These are phyloP conservation scores for Clarias laeviceps DNA, from an alignment of 2,797 vertebrate species.

Conservation along the genomic window DNA sequence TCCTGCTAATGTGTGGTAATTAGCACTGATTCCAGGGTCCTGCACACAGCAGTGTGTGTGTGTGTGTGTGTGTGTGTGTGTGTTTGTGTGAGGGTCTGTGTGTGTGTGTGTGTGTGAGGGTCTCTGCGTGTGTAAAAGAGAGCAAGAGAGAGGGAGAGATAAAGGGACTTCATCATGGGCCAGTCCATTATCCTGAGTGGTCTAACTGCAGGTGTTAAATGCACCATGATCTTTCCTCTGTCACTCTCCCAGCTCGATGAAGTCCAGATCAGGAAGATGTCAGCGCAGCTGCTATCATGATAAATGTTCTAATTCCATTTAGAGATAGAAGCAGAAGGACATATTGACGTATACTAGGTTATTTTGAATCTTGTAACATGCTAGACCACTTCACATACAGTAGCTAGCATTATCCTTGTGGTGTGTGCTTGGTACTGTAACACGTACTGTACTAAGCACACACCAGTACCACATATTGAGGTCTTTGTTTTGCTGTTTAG, in stretches of 20 bases:
- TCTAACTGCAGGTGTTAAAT: conserved; percentile 44
- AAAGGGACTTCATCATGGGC: conserved; percentile 6
- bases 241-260: neutral
- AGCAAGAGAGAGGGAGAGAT: neutral
- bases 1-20: conserved; percentile 52
- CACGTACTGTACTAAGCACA: no score
- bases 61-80: neutral
- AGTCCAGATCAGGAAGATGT: neutral
- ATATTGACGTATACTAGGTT: neutral
- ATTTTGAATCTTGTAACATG: neutral
- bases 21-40: conserved; percentile 54
- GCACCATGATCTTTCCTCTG: neutral
- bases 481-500: neutral
- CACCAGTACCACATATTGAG: neutral
- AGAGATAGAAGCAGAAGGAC: neutral
- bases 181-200: conserved; percentile 38
- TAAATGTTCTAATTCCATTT: neutral
- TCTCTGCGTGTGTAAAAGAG: conserved; percentile 1
- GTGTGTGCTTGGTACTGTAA: neutral
- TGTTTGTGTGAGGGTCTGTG: conserved; percentile 20
- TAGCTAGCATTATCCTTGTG: neutral
- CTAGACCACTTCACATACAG: neutral
- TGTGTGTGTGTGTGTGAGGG: no score
- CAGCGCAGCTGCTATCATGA: neutral
- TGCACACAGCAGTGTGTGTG: conserved; percentile 40